These are phyloP conservation scores for Dicaeum eximium DNA, from an alignment of 2,113 vertebrate species.

Conservation along the genomic window DNA sequence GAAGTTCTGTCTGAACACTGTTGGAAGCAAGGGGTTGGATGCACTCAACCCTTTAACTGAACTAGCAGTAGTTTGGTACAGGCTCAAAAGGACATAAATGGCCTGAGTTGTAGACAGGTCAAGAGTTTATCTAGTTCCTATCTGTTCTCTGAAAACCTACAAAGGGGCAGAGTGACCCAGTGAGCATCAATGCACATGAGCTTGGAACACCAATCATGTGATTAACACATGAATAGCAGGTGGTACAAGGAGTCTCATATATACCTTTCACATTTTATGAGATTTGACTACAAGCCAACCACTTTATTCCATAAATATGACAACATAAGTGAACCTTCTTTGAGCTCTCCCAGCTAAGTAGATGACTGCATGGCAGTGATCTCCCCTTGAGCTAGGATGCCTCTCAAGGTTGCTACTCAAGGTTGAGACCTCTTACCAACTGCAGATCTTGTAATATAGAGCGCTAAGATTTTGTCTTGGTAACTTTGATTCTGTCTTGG, in stretches of 20 bases:
- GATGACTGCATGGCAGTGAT: neutral
- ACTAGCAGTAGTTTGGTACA: neutral
- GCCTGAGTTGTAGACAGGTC: neutral
- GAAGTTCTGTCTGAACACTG: neutral
- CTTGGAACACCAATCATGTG: neutral
- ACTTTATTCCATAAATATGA: neutral
- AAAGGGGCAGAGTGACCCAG: neutral
- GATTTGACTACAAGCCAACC: neutral
- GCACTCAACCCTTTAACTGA: neutral
- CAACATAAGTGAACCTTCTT: neutral
- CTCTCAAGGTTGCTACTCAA: neutral
- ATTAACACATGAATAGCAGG: neutral
- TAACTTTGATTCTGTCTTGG: neutral
- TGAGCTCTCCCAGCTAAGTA: neutral
- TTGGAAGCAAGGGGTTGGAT: neutral
- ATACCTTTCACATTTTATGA: neutral
- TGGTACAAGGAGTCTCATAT: neutral
- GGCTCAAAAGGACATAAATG: neutral
- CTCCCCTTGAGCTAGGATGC: neutral
- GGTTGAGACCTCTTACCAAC: neutral
- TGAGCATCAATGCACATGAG: neutral
- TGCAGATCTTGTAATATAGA: neutral
- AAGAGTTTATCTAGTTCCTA: neutral
- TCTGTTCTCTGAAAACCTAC: neutral
- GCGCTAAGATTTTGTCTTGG: neutral